A percentile compares a stretch with the other conserved stretches of the same genome.
phyloP scores from a whole-genome alignment of 2,888 invertebrate genomes.

The Hypsopygia costalis region DNA sequence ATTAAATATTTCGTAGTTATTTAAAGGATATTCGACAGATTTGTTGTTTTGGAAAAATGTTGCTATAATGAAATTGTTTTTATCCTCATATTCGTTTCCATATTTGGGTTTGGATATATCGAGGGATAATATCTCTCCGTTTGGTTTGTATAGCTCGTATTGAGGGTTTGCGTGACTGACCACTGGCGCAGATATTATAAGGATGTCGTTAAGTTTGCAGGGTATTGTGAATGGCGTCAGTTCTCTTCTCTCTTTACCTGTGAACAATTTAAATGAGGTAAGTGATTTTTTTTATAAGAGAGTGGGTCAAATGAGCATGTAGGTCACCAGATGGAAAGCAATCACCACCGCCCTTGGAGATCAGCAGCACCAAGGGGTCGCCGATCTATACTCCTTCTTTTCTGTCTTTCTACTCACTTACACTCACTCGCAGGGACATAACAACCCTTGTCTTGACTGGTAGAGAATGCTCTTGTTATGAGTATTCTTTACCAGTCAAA shows the following conservation, averaged over 20 bases:
- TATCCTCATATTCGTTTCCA: not conserved
- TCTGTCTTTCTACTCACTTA: no score
- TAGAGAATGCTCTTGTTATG: no score
- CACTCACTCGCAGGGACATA: no score
- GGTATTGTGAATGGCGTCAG: conserved; percentile 34
- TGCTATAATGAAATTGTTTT: not conserved
- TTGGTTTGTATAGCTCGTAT: conserved; percentile 48
- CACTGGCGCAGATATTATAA: conserved; percentile 44
- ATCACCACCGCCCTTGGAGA: no score
- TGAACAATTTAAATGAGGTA: no score
- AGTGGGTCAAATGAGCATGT: no score
- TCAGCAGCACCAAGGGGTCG: no score
- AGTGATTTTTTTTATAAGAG: no score
- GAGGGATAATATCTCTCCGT: conserved; percentile 36
- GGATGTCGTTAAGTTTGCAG: conserved; percentile 39
- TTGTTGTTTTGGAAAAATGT: not conserved
- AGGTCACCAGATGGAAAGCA: no score
- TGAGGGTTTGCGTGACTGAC: conserved; percentile 24
- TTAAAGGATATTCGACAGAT: conserved; percentile 15
- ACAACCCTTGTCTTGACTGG: no score
- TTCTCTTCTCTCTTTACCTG: conserved; percentile 51
- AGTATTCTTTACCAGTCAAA: no score
- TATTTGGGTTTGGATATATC: conserved; percentile 23
- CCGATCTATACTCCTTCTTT: no score
- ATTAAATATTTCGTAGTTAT: conserved; percentile 29